A percentile compares a stretch with the other conserved stretches of the same genome.
These are phyloP conservation scores for Epicauta chinensis DNA, from an alignment of 1,140 invertebrate species.

Conservation along the genomic window DNA sequence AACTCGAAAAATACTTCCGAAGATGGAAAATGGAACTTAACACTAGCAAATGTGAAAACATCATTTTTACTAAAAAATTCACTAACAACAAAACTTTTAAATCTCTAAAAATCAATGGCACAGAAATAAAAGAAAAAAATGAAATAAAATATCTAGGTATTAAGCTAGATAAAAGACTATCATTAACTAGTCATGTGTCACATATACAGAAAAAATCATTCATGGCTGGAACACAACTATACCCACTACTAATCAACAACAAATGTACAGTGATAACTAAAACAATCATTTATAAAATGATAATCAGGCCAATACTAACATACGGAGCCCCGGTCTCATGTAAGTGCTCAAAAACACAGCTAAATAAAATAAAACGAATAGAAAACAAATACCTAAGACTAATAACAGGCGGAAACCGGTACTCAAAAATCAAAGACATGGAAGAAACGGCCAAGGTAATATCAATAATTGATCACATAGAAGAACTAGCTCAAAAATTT, in stretches of 20 bases:
- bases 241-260: conserved; percentile 19
- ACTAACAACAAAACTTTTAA: conserved; percentile 11
- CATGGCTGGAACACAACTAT: conserved; percentile 14
- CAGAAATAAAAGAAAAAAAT: background rate
- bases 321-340: too few relatives aligned
- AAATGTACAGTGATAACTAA: conserved; percentile 28
- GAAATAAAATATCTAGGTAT: conserved; percentile 32
- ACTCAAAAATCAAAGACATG: too few relatives aligned
- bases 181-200: conserved; percentile 21
- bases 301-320: conserved; percentile 20
- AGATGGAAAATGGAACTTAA: conserved; percentile 28
- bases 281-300: conserved; percentile 20
- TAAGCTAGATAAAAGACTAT: conserved; percentile 26
- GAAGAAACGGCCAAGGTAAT: too few relatives aligned
- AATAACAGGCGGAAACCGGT: too few relatives aligned
- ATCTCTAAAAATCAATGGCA: conserved; percentile 6
- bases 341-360: background rate
- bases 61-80: conserved; percentile 5
- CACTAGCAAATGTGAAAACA: conserved; percentile 16
- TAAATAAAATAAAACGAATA: conserved; percentile 20
- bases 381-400: conserved; percentile 32
- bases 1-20: background rate
- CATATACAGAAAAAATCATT: conserved; percentile 19
- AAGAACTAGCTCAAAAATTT: too few relatives aligned
- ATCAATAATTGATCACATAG: too few relatives aligned